Evolutionary conservation across 1,140 invertebrate genomes (phyloP), one percentile per base, ranked within the genome.

Genomic region (Formica selysi): DNA sequence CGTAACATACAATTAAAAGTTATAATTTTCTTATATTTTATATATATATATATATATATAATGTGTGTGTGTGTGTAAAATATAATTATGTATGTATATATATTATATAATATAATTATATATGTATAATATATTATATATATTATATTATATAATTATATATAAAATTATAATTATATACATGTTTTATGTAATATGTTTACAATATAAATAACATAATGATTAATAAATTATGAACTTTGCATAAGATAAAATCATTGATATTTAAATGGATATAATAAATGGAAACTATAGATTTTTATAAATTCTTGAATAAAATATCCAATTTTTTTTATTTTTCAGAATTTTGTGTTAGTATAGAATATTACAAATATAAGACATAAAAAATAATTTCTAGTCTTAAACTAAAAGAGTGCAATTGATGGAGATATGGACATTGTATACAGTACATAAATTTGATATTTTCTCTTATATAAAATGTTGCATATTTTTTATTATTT

Each of bases 381-480:
- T 32, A 22, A 10, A 81, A 74, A 29, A 29, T 76, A 32, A 44
- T 64, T 62, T 38, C 11, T 68, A 78, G 41, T 13, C 8, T 48
- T 41, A 2, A 38, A 29, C 19, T 68, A 22, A 61, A 61, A 38
- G 41, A 38, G 32, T 59, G 6, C 44, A 0, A 76, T 70, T 67
- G 36, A 41, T 29, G 19, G 5, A 74, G 2, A n/a, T 61, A 16
- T 22, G 41, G 8, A 32, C 19, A 64, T 1, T 48, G 26, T 22
- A 11, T 32, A 51, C 11, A 26, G 11, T 38, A 54, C 41, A 51
- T 41, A 51, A 74, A 81, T 32, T 48, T 36, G n/a, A 41, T 41
- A 59, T 57, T 68, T 71, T 62, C 29, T 88, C 38, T 76, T 68
- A 51, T 51, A 48, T 51, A 51, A 68, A 71, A 78, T 89, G 10